A percentile compares a stretch with the other conserved stretches of the same genome.
Evolutionary conservation across 2,113 vertebrate genomes (phyloP).

Genomic region (Colinus virginianus): DNA sequence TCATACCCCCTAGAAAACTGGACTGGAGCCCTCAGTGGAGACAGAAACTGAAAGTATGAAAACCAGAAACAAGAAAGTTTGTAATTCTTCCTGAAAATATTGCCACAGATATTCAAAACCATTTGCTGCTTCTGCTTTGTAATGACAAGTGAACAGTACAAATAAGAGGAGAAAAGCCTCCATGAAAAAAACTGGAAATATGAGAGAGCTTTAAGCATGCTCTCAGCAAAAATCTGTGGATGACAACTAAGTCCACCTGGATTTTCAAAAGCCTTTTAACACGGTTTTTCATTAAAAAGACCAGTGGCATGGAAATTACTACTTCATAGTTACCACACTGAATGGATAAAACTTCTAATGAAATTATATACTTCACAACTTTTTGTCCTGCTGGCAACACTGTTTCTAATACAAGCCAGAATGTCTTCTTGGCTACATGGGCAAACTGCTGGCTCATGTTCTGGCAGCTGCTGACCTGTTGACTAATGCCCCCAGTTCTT

Average conservation of each 20-base stretch:
- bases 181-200: not conserved
- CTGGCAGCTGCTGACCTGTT: too few species aligned
- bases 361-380: not conserved
- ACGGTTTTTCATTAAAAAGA: slow-evolving; percentile 4
- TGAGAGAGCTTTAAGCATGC: not conserved
- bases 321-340: not conserved
- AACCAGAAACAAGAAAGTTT: slow-evolving; percentile 25
- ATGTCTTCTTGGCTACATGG: too few species aligned
- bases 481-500: too few species aligned
- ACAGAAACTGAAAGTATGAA: slow-evolving; percentile 12
- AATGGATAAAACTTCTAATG: slow-evolving; percentile 24
- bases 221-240: not conserved
- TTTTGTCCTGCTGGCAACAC: not conserved
- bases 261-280: slow-evolving; percentile 21
- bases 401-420: too few species aligned
- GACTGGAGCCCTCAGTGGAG: not conserved
- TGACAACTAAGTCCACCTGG: not conserved
- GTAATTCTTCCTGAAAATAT: slow-evolving; percentile 38
- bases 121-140: not conserved
- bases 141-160: not conserved
- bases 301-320: not conserved
- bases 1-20: not conserved
- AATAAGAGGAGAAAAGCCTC: not conserved
- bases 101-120: slow-evolving; percentile 40
- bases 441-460: too few species aligned